Evolutionary conservation across 2,888 invertebrate species (phyloP), one percentile per base, ranked within the genome.

Genomic region (Tolmerus cingulatus): DNA sequence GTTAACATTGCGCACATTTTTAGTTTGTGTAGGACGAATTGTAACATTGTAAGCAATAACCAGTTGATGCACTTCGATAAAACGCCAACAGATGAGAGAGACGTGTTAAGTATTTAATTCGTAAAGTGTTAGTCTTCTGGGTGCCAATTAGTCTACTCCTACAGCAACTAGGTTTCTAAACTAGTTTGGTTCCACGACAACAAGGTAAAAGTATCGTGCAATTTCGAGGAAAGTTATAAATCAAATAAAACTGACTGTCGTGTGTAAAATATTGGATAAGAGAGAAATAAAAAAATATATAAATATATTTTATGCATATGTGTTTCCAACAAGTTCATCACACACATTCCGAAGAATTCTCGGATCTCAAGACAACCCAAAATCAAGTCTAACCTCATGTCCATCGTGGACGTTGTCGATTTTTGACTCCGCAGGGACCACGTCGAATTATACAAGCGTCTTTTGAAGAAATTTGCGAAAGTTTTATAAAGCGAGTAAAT

Each of bases 381-480:
- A 46, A 87, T 74, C 87, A 88, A 87, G 79, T 89, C 90, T 90
- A 90, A 90, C 90, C 90, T 90, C 90, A 89, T 88, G 89, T 90
- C 90, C 87, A 89, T 89, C 78, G 90, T 89, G 74, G 90, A 90
- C 87, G 89, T 87, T 87, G 90, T 88, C 46, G 90, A 90, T 89
- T 89, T 90, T 86, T 89, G 89, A 88, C 90, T 90, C 89, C 90
- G 88, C 87, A 90, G 89, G 78, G 90, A 90, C 88, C 91, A 91
- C 43, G 90, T 89, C 79, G 90, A 91, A 88, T 90, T 90, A 89
- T 89, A 88, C 40, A 89, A 89, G 84, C 89, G 90, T 88, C 90
- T 90, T 82, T 55, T 87, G 79, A 86, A 87, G 66, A 87, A 74
- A 30, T 55, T 40, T 51, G 30, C n/a, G 43, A 40, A 76, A 86